phyloP scores from a whole-genome alignment of 2,888 invertebrate genomes.

The Lepidonotus clava region DNA sequence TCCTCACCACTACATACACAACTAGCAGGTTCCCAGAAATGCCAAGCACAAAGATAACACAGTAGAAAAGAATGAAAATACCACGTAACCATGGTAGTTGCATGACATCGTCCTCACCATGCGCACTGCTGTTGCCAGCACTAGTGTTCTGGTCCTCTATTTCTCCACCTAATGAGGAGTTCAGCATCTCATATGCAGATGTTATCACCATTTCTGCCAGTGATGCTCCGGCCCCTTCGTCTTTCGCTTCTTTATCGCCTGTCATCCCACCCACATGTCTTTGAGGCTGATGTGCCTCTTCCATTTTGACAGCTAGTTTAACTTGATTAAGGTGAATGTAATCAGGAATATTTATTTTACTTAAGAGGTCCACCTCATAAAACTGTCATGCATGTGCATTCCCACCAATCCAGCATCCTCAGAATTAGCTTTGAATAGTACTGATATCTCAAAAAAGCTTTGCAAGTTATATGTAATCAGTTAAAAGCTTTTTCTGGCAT shows the following conservation, averaged over 20 bases:
- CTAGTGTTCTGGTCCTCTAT: neutral
- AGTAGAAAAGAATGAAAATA: slow-evolving; percentile 83
- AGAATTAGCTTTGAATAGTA: too few species aligned
- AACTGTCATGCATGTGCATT: too few species aligned
- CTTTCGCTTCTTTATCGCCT: neutral
- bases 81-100: slow-evolving; percentile 44
- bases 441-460: too few species aligned
- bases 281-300: slow-evolving; percentile 1
- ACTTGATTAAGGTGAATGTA: too few species aligned
- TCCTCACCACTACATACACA: slow-evolving; percentile 94
- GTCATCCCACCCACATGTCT: neutral
- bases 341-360: too few species aligned
- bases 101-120: slow-evolving; percentile 43
- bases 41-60: slow-evolving; percentile 91
- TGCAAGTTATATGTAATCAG: too few species aligned
- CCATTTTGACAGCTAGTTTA: too few species aligned
- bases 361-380: too few species aligned
- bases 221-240: neutral
- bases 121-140: neutral
- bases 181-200: neutral
- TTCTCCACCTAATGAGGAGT: neutral
- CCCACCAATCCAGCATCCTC: too few species aligned
- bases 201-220: neutral
- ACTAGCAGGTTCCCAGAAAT: slow-evolving; percentile 84
- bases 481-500: too few species aligned